A percentile compares a stretch with the other conserved stretches of the same genome.
Evolutionary conservation across 2,888 invertebrate species (phyloP).

Genomic region (Mayetiola destructor): DNA sequence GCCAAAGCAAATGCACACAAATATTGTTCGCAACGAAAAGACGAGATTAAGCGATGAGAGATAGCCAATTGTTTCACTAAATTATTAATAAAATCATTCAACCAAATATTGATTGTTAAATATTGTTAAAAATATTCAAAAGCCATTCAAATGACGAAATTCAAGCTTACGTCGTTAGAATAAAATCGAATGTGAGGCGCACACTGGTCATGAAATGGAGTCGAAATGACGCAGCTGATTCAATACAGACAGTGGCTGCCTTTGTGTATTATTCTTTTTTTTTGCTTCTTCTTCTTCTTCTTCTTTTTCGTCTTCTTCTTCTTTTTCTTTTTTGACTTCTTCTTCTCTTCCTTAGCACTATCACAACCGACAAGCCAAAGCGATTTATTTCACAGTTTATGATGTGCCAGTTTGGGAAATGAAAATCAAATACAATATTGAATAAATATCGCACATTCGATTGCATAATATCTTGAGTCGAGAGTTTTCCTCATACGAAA

Average conservation of each 20-base stretch:
- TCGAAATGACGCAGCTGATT: background rate
- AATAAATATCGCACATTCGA: no score
- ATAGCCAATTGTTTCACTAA: background rate
- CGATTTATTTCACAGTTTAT: no score
- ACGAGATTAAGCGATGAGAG: background rate
- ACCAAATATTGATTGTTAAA: background rate
- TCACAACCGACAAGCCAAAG: no score
- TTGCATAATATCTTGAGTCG: no score
- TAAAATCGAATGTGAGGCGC: background rate
- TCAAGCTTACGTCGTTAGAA: slow-evolving; percentile 1
- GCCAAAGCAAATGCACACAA: no score
- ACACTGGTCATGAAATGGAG: no score
- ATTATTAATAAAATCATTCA: background rate
- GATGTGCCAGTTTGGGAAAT: no score
- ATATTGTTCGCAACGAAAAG: background rate
- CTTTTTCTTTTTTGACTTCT: no score
- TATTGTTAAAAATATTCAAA: background rate
- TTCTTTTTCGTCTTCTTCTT: background rate
- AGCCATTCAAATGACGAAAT: background rate
- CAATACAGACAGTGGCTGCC: background rate
- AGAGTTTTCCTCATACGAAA: no score
- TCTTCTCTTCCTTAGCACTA: no score
- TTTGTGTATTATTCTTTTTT: background rate
- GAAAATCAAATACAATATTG: background rate
- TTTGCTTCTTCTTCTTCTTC: background rate